Base-by-base conservation (phyloP, 92 coral and sea anemone species). In the Umimayanthus chanpuru region DNA sequence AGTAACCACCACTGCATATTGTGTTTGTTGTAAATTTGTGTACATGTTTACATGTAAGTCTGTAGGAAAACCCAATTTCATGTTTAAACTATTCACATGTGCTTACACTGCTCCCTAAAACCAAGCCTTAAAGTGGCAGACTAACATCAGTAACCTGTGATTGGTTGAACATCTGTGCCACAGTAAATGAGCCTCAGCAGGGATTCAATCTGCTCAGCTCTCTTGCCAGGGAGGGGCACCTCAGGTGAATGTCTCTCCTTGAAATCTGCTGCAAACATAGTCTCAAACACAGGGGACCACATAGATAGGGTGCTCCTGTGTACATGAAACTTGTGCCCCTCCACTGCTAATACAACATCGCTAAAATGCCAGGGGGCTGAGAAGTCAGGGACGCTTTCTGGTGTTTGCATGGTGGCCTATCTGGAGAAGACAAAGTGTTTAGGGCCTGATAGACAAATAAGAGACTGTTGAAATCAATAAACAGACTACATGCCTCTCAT, bases 231-330 rank as follows among this genome's bases (percentile, higher is more conserved):
- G 70, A 94, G 88, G 47, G 81, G 39, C 18, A 92, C 89, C 85
- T 94, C 95, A 30, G 68, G 40, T 0, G 97, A 93, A 16, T 88
- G 89, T 86, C 66, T 90, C 89, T 94, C 97, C 20, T 82, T 86
- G 88, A 94, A 94, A 66, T 77, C 92, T 36, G 94, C 89, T 38
- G 92, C 90, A 85, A 94, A 94, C 98, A 94, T 94, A 36, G 86
- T 93, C 94, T 94, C 98, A 77, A 94, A 94, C 30, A 93, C 96
- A 28, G 98, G 98, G 89, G 98, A 94, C 98, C 98, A 94, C 89
- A 94, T 93, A 23, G 98, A 94, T 53, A 93, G 79, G 82, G 90
- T 93, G 90, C 96, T 89, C 82, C 89, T 91, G 88, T 94, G 98
- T 29, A 93, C 94, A 75, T 93, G 92, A 67, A 94, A 94, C 90